phyloP scores from a whole-genome alignment of 2,797 vertebrate genomes.

The Rhabdomys pumilio region DNA sequence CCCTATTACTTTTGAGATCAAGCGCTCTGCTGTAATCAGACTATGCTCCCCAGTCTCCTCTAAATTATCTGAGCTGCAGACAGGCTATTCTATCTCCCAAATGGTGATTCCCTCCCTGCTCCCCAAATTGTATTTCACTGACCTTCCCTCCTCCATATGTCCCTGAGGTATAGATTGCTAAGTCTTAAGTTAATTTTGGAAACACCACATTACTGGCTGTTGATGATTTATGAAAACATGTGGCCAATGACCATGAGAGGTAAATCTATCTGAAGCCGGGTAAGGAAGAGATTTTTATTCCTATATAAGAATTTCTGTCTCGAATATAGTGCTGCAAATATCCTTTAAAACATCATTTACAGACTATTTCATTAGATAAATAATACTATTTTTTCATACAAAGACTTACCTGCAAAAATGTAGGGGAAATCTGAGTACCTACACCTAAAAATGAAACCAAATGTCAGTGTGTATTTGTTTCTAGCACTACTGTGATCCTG shows the following conservation, averaged over 20 bases:
- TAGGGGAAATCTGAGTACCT: neutral
- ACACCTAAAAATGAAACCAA: constrained; percentile 4
- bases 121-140: constrained; percentile 19
- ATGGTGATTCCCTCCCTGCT: neutral
- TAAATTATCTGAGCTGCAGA: constrained; percentile 36
- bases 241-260: neutral
- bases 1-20: neutral
- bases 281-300: neutral
- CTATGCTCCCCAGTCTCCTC: neutral
- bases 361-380: neutral
- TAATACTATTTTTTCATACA: neutral
- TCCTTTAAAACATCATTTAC: neutral
- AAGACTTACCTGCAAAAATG: constrained; percentile 17
- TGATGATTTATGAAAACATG: constrained; percentile 1
- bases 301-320: neutral
- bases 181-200: constrained; percentile 22
- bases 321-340: neutral
- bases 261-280: neutral
- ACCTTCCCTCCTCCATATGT: neutral
- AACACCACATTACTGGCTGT: constrained; percentile 14
- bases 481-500: neutral
- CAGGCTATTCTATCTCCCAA: neutral
- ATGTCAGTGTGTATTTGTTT: neutral
- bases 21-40: neutral
- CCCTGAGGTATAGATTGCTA: constrained; percentile 32